Evolutionary conservation across 2,113 vertebrate species (phyloP).

Genomic region (Periophthalmodon schlosseri): DNA sequence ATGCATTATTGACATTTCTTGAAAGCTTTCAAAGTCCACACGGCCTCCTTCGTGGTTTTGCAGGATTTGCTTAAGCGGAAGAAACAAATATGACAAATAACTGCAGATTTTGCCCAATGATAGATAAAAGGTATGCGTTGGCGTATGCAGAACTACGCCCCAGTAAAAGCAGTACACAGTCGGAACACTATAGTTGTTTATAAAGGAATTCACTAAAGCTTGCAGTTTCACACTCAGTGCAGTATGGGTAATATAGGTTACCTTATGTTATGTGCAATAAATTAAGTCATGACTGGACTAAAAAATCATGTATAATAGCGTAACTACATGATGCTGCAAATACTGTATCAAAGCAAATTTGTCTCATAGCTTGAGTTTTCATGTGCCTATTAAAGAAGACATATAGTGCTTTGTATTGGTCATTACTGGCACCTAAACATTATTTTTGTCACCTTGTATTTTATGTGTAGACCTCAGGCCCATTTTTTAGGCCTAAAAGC

Average conservation of each 20-base stretch:
- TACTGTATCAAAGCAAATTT: not conserved
- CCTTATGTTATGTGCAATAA: not conserved
- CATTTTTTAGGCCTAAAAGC: no score
- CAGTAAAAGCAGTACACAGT: not conserved
- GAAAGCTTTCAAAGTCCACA: conserved; percentile 19
- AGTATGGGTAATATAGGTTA: not conserved
- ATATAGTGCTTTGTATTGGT: no score
- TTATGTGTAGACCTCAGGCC: no score
- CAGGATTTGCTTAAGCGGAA: conserved; percentile 24
- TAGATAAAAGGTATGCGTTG: conserved; percentile 14
- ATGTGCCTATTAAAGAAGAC: no score
- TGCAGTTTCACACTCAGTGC: not conserved
- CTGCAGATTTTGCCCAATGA: conserved; percentile 22
- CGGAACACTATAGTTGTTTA: not conserved
- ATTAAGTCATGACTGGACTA: no score
- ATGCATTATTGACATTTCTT: conserved; percentile 38
- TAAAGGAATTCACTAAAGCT: not conserved
- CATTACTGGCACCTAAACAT: no score
- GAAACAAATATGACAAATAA: conserved; percentile 28
- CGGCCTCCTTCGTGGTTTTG: conserved; percentile 27
- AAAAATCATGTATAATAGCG: not conserved
- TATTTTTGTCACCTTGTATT: no score
- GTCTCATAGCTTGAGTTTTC: no score
- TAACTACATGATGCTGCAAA: not conserved
- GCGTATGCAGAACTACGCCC: not conserved